Evolutionary conservation across 1,140 invertebrate species (phyloP), one percentile per base, ranked within the genome.

Genomic region (Achatina immaculata): DNA sequence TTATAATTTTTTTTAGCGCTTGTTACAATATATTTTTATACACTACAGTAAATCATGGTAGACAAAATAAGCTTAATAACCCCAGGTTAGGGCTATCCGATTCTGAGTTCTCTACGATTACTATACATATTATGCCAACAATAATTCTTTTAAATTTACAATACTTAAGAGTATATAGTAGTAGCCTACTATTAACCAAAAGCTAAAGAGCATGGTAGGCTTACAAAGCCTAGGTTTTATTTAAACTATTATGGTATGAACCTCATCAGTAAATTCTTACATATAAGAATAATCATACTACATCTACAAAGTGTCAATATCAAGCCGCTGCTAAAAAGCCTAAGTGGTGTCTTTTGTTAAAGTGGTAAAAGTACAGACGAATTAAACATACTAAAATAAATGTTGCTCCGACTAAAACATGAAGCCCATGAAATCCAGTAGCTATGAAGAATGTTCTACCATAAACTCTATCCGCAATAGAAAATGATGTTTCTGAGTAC

Each of bases 361-460:
- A 94, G 85, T 94, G 93, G 74, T 90, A 88, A 79, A 87, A 88
- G 81, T 89, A 84, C 81, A 93, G 87, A 62, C 94, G 93, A 71
- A 93, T 75, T 84, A 93, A 91, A 88, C 91, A 93, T 65, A 93
- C 78, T 84, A 93, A 72, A 90, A 95, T 88, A 89, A 95, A 95
- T 72, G 92, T 91, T 74, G 93, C 93, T 85, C 94, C 94, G 91
- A 95, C 94, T 86, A 95, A 91, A 65, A 95, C 94, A 92, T 95
- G 94, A 34, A 95, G 11, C 58, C 94, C 94, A 90, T 95, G 94
- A 81, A 95, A 95, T 90, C 94, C 94, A 45, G 94, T 95, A 76
- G 93, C 92, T 91, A 95, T 91, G 92, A 94, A 95, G 92, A 95
- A 95, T 40, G 91, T 93, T 79, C 93, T 93, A 24, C 94, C 94